Percentiles rank a stretch among this genome's conserved stretches.
phyloP scores from a whole-genome alignment of 2,888 invertebrate genomes.

The Melipona beecheii region DNA sequence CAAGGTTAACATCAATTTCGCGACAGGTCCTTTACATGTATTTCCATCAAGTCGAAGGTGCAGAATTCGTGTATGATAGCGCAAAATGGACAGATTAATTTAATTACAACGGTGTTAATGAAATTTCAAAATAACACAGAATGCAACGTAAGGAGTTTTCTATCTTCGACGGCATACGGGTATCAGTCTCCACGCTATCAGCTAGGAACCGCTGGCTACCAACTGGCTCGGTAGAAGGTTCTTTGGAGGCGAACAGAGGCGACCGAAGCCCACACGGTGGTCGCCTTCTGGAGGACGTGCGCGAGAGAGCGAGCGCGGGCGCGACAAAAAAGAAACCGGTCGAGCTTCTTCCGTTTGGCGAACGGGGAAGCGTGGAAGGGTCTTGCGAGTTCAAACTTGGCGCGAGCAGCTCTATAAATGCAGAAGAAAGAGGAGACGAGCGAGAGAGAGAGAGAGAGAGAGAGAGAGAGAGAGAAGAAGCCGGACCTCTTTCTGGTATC shows the following conservation, averaged over 20 bases:
- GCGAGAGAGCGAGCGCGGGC: not conserved
- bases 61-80: not conserved
- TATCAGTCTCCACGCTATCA: not conserved
- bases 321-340: constrained; percentile 65
- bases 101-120: not conserved
- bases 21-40: too few species aligned
- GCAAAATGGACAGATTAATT: constrained; percentile 34
- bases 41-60: too few species aligned
- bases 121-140: not conserved
- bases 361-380: constrained; percentile 30
- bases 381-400: constrained; percentile 55
- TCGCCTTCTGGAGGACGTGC: constrained; percentile 33
- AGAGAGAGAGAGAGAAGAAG: constrained; percentile 20
- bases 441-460: not conserved
- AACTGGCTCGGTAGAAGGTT: constrained; percentile 8
- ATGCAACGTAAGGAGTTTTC: too few species aligned
- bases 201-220: constrained; percentile 8
- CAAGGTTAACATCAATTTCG: too few species aligned
- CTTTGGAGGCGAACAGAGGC: constrained; percentile 13
- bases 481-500: constrained; percentile 40
- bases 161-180: not conserved
- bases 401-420: constrained; percentile 59
- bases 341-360: constrained; percentile 63
- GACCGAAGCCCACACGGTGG: constrained; percentile 5
- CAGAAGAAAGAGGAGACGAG: constrained; percentile 8